Percentiles rank a stretch among this genome's conserved stretches.
phyloP scores from a whole-genome alignment of 2,113 vertebrate species.

The Malaclemys terrapin region DNA sequence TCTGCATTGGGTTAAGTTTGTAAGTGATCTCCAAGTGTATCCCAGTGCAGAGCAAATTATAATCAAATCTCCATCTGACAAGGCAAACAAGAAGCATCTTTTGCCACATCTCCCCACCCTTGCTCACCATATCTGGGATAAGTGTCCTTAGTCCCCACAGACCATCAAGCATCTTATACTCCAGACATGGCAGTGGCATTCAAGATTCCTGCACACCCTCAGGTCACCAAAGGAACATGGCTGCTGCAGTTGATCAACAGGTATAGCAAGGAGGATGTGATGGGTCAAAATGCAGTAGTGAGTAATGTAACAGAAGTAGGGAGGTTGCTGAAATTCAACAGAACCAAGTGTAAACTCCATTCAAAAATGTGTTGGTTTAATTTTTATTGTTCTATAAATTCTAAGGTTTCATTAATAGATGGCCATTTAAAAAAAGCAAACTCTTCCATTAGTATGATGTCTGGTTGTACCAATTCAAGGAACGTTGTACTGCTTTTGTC shows the following conservation, averaged over 20 bases:
- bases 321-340: not conserved
- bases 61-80: not conserved
- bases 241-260: constrained; percentile 55
- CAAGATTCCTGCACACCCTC: constrained; percentile 37
- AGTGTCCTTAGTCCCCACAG: not conserved
- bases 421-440: not conserved
- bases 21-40: not conserved
- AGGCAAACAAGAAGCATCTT: not conserved
- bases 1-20: not conserved
- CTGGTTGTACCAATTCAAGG: constrained; percentile 90
- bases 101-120: not conserved
- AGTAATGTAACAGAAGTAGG: not conserved
- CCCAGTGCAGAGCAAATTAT: not conserved
- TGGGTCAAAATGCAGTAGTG: not conserved
- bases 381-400: constrained; percentile 8
- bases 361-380: not conserved
- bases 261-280: not conserved
- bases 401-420: not conserved
- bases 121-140: not conserved
- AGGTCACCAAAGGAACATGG: constrained; percentile 46
- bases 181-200: not conserved
- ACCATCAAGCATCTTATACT: not conserved
- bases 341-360: not conserved
- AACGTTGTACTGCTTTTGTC: constrained; percentile 87
- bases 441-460: constrained; percentile 36